Evolutionary conservation across 2,113 vertebrate genomes (phyloP).

Genomic region (Holacanthus passer): DNA sequence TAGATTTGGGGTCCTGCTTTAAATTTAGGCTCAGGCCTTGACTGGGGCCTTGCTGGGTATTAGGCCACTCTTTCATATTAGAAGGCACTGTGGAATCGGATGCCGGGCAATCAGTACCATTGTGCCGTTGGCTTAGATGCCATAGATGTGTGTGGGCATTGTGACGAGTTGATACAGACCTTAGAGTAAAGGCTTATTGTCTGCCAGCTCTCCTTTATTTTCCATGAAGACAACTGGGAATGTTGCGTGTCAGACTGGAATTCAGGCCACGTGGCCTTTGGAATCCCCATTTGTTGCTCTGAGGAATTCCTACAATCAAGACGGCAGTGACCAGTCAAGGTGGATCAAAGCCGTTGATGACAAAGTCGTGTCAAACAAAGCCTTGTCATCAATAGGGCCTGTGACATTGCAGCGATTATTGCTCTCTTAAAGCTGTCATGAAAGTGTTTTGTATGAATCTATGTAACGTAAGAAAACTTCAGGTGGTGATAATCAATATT

Average conservation of each 20-base stretch:
- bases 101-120: constrained; percentile 31
- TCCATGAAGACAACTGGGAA: constrained; percentile 70
- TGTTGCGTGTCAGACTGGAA: constrained; percentile 63
- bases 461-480: not conserved
- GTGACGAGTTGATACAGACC: constrained; percentile 13
- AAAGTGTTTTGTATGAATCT: not conserved
- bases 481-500: not conserved
- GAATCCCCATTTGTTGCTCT: constrained; percentile 67
- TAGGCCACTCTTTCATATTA: constrained; percentile 36
- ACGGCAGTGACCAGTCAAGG: constrained; percentile 15
- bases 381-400: not conserved
- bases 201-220: constrained; percentile 47
- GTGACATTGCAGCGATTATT: constrained; percentile 7
- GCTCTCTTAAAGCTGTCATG: not conserved
- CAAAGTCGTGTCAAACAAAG: not conserved
- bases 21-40: constrained; percentile 73
- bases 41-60: constrained; percentile 48
- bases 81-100: constrained; percentile 16
- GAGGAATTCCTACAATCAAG: constrained; percentile 44
- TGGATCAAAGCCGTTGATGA: constrained; percentile 36
- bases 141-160: constrained; percentile 37
- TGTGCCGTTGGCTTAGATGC: constrained; percentile 49
- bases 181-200: constrained; percentile 43
- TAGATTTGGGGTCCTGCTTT: constrained; percentile 65
- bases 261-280: constrained; percentile 41